Evolutionary conservation across 2,113 vertebrate genomes (phyloP).

Genomic region (Machaerirhynchus nigripectus): DNA sequence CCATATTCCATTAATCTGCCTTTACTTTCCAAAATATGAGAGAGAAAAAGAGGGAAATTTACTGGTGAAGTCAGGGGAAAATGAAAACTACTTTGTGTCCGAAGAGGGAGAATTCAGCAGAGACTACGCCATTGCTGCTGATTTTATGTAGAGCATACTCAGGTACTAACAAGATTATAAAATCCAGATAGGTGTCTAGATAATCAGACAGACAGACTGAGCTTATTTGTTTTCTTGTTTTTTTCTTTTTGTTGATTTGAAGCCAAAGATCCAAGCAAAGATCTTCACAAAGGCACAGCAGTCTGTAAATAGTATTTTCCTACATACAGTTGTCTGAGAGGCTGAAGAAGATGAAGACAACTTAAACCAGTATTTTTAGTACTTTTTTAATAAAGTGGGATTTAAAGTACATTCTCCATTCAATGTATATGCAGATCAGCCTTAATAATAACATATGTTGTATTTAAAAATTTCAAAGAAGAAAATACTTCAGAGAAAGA

Average conservation of each 20-base stretch:
- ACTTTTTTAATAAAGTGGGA: constrained; percentile 23
- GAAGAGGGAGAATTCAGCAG: neutral
- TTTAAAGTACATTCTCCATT: neutral
- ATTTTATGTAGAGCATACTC: neutral
- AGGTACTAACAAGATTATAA: constrained; percentile 7
- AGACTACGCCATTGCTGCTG: neutral
- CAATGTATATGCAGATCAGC: constrained; percentile 39
- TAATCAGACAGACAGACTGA: constrained; percentile 40
- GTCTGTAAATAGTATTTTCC: constrained; percentile 7
- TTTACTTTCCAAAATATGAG: neutral
- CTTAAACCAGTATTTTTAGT: neutral
- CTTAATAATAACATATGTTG: neutral
- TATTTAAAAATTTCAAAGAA: constrained; percentile 49
- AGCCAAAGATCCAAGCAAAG: constrained; percentile 58
- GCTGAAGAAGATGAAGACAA: neutral
- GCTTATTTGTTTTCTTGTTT: neutral
- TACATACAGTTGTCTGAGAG: constrained; percentile 13
- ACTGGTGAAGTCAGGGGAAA: neutral
- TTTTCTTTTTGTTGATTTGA: constrained; percentile 23
- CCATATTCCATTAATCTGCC: neutral
- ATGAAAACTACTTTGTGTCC: neutral
- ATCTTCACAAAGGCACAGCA: neutral
- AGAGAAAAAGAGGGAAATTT: neutral
- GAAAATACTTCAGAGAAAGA: constrained; percentile 15
- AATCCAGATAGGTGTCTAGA: constrained; percentile 32